Percentiles rank a stretch among this genome's conserved stretches.
These are phyloP conservation scores for Mesitornis unicolor DNA, from an alignment of 2,113 vertebrate species.

Conservation along the genomic window DNA sequence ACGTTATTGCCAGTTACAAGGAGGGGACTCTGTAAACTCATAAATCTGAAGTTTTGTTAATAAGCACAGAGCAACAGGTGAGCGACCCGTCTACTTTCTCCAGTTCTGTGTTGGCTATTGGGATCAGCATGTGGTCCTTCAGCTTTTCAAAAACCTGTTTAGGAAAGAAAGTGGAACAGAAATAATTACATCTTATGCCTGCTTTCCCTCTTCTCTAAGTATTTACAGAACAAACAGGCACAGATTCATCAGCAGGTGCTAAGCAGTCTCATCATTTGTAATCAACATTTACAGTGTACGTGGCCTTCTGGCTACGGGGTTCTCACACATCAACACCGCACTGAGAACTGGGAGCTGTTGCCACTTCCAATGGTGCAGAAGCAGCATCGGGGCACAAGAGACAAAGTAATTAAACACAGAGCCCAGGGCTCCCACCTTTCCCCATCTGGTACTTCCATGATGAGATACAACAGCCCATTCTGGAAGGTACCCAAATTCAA, in stretches of 20 bases:
- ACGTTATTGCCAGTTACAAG: conserved; percentile 63
- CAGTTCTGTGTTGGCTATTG: conserved; percentile 82
- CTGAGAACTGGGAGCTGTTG: background rate
- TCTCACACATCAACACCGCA: background rate
- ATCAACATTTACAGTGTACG: rapidly evolving
- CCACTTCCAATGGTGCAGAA: background rate
- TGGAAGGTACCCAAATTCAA: background rate
- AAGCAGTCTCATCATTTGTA: background rate
- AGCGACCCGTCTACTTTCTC: conserved; percentile 89
- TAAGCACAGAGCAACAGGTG: conserved; percentile 89
- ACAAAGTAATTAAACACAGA: background rate
- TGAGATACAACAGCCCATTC: background rate
- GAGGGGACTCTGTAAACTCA: conserved; percentile 69
- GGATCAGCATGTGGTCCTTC: conserved; percentile 94
- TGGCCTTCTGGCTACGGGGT: background rate
- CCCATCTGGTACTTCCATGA: background rate
- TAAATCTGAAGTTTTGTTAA: conserved; percentile 85
- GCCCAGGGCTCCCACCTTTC: background rate
- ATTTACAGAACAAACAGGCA: background rate
- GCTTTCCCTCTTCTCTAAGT: background rate
- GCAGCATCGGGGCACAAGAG: background rate
- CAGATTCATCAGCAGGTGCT: background rate
- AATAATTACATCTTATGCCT: background rate
- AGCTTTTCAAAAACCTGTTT: conserved; percentile 92
- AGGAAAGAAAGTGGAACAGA: background rate